Evolutionary conservation across 1,140 invertebrate species (phyloP), one percentile per base, ranked within the genome.

Genomic region (Heliconius nattereri): DNA sequence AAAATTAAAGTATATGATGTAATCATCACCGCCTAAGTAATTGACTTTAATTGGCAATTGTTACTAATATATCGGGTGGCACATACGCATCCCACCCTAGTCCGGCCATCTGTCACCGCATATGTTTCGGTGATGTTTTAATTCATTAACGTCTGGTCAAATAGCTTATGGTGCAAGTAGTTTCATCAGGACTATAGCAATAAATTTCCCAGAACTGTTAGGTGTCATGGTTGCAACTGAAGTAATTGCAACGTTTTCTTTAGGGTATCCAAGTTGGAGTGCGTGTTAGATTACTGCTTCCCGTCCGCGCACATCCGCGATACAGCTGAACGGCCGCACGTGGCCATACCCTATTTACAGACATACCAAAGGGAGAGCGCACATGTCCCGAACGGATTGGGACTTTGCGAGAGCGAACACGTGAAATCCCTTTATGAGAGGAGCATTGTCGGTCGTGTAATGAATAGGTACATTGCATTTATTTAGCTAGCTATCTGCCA

Each of bases 261-360:
- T 83, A 71, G 81, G 81, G 87, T 89, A 90, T 89, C 85, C 8
- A 77, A 72, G 60, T 77, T 45, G 70, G 29, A 81, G 82, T 86
- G 83, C 91, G 92, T 92, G 90, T 94, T 90, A 87, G 88, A 90
- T 94, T 92, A 92, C 91, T 76, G 91, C 86, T 94, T 94, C 91
- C 92, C 91, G 91, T 92, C 91, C 88, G 83, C 83, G 86, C 84
- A 92, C 91, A 92, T 92, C 91, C 92, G 91, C 88, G 90, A 83
- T 87, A 88, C 92, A 94, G 91, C 93, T 93, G 93, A 92, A 85
- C 91, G 88, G 87, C 87, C 90, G 92, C 93, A 94, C 93, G 93
- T 94, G 93, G 92, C 89, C 89, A 91, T 86, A 91, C 92, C 93
- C 92, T 94, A 94, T 94, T 93, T 94, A 93, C 91, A 91, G 93